Percentiles rank a stretch among this genome's conserved stretches.
Conservation (phyloP, 1,140 invertebrate genomes). For the Rhyacophila brunnea region DNA sequence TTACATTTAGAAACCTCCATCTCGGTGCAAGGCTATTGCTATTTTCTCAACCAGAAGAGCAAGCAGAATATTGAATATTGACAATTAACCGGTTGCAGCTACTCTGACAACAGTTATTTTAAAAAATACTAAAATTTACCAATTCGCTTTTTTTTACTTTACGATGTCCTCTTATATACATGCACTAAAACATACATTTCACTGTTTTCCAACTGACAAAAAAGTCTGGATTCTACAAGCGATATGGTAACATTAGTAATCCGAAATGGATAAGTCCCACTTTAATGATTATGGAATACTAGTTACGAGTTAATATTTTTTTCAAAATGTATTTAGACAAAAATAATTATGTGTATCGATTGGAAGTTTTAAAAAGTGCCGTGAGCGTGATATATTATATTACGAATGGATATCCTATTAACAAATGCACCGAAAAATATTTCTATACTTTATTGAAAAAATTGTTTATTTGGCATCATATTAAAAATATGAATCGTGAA, state of each 20-base stretch:
- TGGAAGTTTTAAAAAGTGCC: conserved; percentile 25
- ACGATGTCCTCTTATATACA: conserved; percentile 22
- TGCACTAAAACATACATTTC: conserved; percentile 31
- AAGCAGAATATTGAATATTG: conserved; percentile 20
- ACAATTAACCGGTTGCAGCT: conserved; percentile 28
- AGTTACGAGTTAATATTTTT: conserved; percentile 15
- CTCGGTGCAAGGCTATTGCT: conserved; percentile 19
- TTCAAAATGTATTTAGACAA: conserved; percentile 21
- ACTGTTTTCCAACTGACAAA: conserved; percentile 24
- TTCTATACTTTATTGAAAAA: too few relatives aligned
- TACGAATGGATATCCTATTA: too few relatives aligned
- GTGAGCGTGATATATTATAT: conserved; percentile 20
- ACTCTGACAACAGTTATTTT: conserved; percentile 26
- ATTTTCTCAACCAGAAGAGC: conserved; percentile 23
- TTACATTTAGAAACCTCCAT: conserved; percentile 3
- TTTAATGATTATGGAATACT: conserved; percentile 4
- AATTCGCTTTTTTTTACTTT: conserved; percentile 9
- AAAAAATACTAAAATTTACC: conserved; percentile 28
- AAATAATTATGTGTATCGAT: conserved; percentile 25
- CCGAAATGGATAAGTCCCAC: conserved; percentile 9
- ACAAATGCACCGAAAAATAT: too few relatives aligned
- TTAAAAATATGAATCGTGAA: too few relatives aligned
- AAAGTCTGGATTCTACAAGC: conserved; percentile 33
- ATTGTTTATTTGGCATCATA: too few relatives aligned
- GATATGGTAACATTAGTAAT: conserved; percentile 28